A percentile compares a stretch with the other conserved stretches of the same genome.
These are phyloP conservation scores for Callinectes sapidus DNA, from an alignment of 2,888 invertebrate genomes.

Conservation along the genomic window DNA sequence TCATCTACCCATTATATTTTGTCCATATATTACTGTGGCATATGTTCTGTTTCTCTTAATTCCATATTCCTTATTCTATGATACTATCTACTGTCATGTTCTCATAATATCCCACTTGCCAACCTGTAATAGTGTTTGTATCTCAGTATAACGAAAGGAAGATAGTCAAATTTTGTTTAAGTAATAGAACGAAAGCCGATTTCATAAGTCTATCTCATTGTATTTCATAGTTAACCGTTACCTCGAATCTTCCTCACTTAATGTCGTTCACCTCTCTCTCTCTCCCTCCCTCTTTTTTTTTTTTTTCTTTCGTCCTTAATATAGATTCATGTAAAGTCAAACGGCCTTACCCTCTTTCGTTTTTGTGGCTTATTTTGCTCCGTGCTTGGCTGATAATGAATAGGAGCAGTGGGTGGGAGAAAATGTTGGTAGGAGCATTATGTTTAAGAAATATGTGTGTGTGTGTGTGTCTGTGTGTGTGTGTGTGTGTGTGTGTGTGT, in stretches of 20 bases:
- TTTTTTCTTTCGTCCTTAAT: background rate
- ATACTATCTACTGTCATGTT: too few relatives aligned
- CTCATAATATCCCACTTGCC: too few relatives aligned
- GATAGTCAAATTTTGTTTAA: too few relatives aligned
- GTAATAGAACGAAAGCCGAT: too few relatives aligned
- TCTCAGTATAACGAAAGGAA: too few relatives aligned
- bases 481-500: slow-evolving; percentile 1
- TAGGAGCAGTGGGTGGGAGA: background rate
- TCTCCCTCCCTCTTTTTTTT: background rate
- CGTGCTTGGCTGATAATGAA: background rate
- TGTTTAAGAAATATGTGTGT: background rate
- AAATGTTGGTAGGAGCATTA: background rate
- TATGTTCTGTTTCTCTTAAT: too few relatives aligned
- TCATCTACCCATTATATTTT: too few relatives aligned
- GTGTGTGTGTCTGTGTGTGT: background rate
- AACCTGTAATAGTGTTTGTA: too few relatives aligned
- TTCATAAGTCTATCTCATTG: background rate
- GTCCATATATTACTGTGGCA: too few relatives aligned
- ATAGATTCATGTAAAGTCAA: background rate
- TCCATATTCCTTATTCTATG: too few relatives aligned
- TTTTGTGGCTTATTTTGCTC: background rate
- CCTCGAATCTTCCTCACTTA: background rate
- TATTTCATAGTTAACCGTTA: background rate
- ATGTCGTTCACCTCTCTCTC: background rate
- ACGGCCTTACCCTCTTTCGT: slow-evolving; percentile 10